Evolutionary conservation across 2,113 vertebrate genomes (phyloP), one percentile per base, ranked within the genome.

Genomic region (Eubucco bourcierii): DNA sequence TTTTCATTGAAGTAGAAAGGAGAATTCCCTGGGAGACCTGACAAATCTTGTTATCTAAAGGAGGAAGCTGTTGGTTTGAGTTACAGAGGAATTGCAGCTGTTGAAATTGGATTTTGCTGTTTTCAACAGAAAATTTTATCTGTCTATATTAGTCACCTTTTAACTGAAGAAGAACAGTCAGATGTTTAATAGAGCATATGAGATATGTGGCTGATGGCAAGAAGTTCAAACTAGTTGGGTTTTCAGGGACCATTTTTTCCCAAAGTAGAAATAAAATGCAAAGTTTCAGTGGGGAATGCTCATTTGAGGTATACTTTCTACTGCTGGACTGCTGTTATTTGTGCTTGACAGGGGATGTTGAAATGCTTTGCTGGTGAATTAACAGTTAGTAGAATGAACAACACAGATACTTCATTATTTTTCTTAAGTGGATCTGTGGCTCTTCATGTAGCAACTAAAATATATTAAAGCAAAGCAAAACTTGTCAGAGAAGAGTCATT

Each of bases 91-190:
- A 77, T 85, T 3, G 5, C 8, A 64, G 75, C 68, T 90, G 79
- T 82, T 76, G 75, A 87, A 96, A 92, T 80, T 79, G 55, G 8
- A 65, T 79, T 90, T 83, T 90, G 27, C 80, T 72, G 15, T 88
- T 91, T 82, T 84, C 66, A 29, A 1, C 37, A 78, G 53, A 68
- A 90, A 58, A 87, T 59, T 2, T 0, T 59, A 29, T 64, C 47
- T 85, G 15, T 59, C 56, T 81, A 10, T 85, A 1, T 77, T 91
- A 95, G 84, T 87, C 85, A 80, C 79, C 84, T 95, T 95, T 90
- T 87, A 83, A 79, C 50, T 71, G 86, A 29, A 39, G 29, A 64
- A 68, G 59, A 78, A 33, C 75, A 72, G 33, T 79, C 47, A 59
- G 76, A 14, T 89, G 37, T 41, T 82, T 82, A 67, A 84, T 82